These are phyloP conservation scores for Protula sp. DNA, from an alignment of 2,888 invertebrate genomes.

Conservation along the genomic window DNA sequence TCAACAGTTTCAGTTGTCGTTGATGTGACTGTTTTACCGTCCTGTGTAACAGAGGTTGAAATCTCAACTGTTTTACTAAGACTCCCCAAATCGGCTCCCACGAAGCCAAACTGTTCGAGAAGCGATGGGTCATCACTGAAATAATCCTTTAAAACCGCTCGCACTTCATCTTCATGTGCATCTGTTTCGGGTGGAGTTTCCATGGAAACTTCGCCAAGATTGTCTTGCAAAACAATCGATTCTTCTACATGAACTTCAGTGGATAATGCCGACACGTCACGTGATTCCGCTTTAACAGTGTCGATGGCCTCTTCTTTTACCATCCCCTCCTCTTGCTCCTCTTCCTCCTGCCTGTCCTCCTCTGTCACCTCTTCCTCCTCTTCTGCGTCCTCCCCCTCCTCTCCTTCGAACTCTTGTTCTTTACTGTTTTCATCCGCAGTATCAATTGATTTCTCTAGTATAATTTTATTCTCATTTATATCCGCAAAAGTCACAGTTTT, in stretches of 20 bases:
- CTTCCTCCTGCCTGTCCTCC: not conserved
- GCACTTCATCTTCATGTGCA: not conserved
- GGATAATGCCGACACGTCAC: no score
- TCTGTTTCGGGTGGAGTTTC: not conserved
- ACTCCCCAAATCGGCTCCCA: no score
- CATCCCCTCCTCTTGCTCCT: no score
- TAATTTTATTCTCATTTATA: not conserved
- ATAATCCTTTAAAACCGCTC: conserved; percentile 3
- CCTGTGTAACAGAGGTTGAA: no score
- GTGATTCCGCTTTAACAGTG: no score
- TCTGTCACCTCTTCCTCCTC: not conserved
- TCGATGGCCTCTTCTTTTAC: no score
- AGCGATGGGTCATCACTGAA: conserved; percentile 1
- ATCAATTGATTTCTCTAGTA: not conserved
- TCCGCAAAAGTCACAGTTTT: not conserved
- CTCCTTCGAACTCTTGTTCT: not conserved
- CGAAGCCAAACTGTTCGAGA: conserved; percentile 4
- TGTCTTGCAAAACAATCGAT: no score
- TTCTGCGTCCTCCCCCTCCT: not conserved
- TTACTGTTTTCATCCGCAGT: not conserved
- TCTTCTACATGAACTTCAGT: no score
- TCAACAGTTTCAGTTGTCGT: no score
- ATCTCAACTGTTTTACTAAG: no score
- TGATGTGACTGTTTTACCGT: no score
- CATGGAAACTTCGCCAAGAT: no score